Evolutionary conservation across 2,113 vertebrate species (phyloP).

Genomic region (Otis tarda): DNA sequence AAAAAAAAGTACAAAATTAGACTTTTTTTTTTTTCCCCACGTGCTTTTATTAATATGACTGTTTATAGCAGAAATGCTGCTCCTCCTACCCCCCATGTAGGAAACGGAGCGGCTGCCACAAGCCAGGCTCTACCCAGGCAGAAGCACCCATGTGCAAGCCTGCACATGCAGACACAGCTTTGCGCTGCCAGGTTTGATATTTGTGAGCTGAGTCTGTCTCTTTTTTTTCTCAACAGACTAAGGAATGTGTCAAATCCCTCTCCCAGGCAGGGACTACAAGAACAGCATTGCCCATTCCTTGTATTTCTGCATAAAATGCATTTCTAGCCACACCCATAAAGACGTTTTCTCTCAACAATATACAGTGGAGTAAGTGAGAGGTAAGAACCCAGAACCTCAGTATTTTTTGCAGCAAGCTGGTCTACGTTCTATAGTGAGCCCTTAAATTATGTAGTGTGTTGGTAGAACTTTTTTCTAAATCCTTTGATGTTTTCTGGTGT

Average conservation of each 20-base stretch:
- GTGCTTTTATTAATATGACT: background rate
- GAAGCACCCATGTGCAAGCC: constrained; percentile 1
- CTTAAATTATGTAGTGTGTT: background rate
- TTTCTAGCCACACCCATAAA: background rate
- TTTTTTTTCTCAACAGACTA: background rate
- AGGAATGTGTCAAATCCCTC: background rate
- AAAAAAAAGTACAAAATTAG: background rate
- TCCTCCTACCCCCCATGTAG: background rate
- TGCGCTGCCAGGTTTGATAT: background rate
- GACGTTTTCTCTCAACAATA: background rate
- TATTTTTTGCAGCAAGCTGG: background rate
- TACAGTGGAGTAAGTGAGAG: background rate
- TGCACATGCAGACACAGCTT: background rate
- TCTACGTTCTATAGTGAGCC: background rate
- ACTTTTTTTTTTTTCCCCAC: accelerated
- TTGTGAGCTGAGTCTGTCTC: background rate
- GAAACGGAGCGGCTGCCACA: background rate
- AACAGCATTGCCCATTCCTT: background rate
- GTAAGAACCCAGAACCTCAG: background rate
- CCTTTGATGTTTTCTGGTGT: background rate
- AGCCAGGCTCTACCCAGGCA: background rate
- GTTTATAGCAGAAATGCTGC: background rate
- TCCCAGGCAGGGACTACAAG: background rate
- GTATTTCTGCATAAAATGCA: background rate
- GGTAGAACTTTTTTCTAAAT: background rate